Base-by-base conservation (phyloP, 2,797 vertebrate genomes). In the Lagodon rhomboides region DNA sequence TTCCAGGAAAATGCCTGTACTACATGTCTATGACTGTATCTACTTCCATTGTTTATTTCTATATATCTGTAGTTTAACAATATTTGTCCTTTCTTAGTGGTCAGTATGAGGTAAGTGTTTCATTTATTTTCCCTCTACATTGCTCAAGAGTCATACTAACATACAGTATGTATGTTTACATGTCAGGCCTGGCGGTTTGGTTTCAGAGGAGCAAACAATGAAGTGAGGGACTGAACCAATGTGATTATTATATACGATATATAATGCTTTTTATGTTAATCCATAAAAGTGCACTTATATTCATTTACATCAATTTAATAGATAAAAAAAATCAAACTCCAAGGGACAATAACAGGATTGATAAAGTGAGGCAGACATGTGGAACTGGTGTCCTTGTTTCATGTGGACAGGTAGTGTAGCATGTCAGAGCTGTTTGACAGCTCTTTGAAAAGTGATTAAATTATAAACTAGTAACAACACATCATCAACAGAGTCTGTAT, bases 401-500 rank as follows among this genome's bases (percentile, higher is more conserved):
- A 20, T 38, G 23, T 43, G 7, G 56, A 53, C 12, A 27, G 50
- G 34, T 25, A 59, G 11, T 60, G 38, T 23, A 12, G 43, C 12
- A 44, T 16, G 46, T 47, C 46, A 53, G 9, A 22, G 44, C 46
- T 44, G 23, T 58, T 10, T 18, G 22, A 25, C 38, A 6, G 0
- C 9, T 23, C 12, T 17, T 18, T 53, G 41, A 25, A 9, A 73
- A 16, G 3, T 12, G 2, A 12, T 25, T 25, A 0, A 47, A 12
- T 15, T 38, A 59, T 34, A 46, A 68, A 17, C 16, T 22, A 5
- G 68, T 16, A 75, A 23, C 25, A 79, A 66, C 56, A 66, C 11
- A 9, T 62, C n/a, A 51, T 55, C 69, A 56, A 66, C 25, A 55
- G 54, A 50, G 46, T 83, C 58, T 87, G 60, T 90, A 91, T 89